Percentiles rank a stretch among this genome's conserved stretches.
These are phyloP conservation scores for Oryzias javanicus DNA, from an alignment of 2,113 vertebrate species.

Conservation along the genomic window DNA sequence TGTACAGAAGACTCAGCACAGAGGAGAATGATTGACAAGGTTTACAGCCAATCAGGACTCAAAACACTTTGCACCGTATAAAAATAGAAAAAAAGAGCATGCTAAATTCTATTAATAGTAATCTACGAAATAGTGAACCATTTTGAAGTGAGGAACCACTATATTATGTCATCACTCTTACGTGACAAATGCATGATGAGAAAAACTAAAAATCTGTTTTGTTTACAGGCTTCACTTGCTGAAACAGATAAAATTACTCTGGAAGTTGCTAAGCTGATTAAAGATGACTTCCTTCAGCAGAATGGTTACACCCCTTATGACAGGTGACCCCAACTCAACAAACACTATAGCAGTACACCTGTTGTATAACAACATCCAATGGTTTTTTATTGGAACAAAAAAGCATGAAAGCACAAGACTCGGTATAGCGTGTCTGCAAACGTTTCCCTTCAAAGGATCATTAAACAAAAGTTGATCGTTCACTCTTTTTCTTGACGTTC, in stretches of 20 bases:
- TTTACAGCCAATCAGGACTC: no score
- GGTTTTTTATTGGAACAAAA: background rate
- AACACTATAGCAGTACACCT: background rate
- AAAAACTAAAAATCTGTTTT: background rate
- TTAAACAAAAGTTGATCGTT: background rate
- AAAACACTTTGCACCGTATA: no score
- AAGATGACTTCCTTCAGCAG: conserved; percentile 98
- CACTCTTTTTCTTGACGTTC: background rate
- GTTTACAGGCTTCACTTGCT: conserved; percentile 88
- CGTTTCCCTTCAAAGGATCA: background rate
- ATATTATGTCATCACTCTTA: no score
- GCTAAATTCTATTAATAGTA: no score
- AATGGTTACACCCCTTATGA: conserved; percentile 96
- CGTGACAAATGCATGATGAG: background rate
- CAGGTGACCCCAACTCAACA: conserved; percentile 74
- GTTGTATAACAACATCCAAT: background rate
- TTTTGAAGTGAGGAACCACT: no score
- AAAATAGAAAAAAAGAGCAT: no score
- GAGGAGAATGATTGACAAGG: no score
- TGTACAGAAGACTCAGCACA: no score
- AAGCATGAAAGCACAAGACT: background rate
- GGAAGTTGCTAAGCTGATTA: conserved; percentile 96
- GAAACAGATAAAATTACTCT: conserved; percentile 98
- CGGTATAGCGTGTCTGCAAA: background rate
- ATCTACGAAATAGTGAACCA: no score